Percentiles rank a stretch among this genome's conserved stretches.
phyloP scores from a whole-genome alignment of 2,113 vertebrate species.

The Cichladusa arquata region DNA sequence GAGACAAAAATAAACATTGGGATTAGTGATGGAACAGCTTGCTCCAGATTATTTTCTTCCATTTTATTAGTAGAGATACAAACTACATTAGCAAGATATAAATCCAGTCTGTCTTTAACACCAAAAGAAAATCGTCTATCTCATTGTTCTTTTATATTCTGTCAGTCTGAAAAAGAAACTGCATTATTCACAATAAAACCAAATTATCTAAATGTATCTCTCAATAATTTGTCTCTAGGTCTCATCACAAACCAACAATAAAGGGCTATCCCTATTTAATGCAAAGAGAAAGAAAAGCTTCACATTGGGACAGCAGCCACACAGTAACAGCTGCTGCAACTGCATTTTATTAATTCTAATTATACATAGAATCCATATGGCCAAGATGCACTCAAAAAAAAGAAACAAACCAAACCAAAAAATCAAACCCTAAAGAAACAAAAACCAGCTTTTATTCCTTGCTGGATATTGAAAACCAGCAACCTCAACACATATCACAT shows the following conservation, averaged over 20 bases:
- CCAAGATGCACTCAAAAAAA: background rate
- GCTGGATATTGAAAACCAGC: background rate
- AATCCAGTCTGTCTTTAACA: background rate
- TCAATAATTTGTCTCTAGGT: background rate
- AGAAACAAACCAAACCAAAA: background rate
- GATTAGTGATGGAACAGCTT: slow-evolving; percentile 65
- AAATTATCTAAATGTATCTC: slow-evolving; percentile 51
- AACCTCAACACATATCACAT: background rate
- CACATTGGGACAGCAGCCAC: slow-evolving; percentile 21
- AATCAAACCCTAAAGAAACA: background rate
- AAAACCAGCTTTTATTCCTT: background rate
- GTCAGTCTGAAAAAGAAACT: background rate
- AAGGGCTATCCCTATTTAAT: background rate
- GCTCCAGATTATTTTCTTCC: slow-evolving; percentile 61
- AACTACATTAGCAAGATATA: slow-evolving; percentile 33
- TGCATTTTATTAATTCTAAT: slow-evolving; percentile 50
- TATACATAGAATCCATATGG: background rate
- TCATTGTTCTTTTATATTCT: background rate
- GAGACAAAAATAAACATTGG: slow-evolving; percentile 33
- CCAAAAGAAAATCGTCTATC: background rate
- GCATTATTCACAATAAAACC: slow-evolving; percentile 2
- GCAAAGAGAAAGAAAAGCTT: slow-evolving; percentile 34
- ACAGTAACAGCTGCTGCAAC: slow-evolving; percentile 36
- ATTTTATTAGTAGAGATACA: slow-evolving; percentile 59
- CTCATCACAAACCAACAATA: slow-evolving; percentile 2